A percentile compares a stretch with the other conserved stretches of the same genome.
Conservation (phyloP, 2,888 invertebrate species). For the Campopleginae sp. region DNA sequence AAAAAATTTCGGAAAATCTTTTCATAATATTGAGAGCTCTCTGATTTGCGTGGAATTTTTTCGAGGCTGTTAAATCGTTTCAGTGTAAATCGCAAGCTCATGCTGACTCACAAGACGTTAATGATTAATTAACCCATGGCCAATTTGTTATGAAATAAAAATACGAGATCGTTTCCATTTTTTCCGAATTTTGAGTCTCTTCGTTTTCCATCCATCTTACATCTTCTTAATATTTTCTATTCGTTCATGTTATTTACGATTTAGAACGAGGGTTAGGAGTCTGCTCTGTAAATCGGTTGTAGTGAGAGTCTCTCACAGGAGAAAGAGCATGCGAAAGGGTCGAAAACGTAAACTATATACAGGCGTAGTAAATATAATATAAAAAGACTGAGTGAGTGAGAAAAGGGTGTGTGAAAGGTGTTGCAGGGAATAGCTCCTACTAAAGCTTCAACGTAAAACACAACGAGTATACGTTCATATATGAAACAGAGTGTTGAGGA, state of each 20-base stretch:
- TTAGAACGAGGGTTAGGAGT: slow-evolving; percentile 5
- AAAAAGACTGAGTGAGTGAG: slow-evolving; percentile 39
- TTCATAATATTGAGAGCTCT: neutral
- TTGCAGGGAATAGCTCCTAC: slow-evolving; percentile 63
- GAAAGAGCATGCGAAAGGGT: slow-evolving; percentile 42
- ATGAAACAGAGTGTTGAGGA: slow-evolving; percentile 21
- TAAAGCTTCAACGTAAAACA: slow-evolving; percentile 57
- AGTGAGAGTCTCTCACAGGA: slow-evolving; percentile 29
- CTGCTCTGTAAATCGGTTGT: slow-evolving; percentile 28
- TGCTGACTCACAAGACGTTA: neutral
- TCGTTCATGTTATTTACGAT: slow-evolving; percentile 40
- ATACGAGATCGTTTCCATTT: neutral
- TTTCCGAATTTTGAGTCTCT: slow-evolving; percentile 12
- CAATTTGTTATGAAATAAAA: neutral
- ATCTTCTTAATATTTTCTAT: slow-evolving; percentile 48
- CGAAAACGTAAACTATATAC: slow-evolving; percentile 32
- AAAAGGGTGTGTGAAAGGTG: slow-evolving; percentile 61
- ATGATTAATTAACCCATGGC: neutral
- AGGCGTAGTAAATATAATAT: slow-evolving; percentile 44
- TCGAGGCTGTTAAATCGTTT: neutral
- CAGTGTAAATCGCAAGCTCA: neutral
- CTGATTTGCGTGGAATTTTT: neutral
- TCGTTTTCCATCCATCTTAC: slow-evolving; percentile 65
- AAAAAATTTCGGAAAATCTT: neutral
- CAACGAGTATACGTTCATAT: slow-evolving; percentile 27